Base-by-base conservation (phyloP, 35 echinoderm and acorn worm species). In the Apostichopus japonicus region DNA sequence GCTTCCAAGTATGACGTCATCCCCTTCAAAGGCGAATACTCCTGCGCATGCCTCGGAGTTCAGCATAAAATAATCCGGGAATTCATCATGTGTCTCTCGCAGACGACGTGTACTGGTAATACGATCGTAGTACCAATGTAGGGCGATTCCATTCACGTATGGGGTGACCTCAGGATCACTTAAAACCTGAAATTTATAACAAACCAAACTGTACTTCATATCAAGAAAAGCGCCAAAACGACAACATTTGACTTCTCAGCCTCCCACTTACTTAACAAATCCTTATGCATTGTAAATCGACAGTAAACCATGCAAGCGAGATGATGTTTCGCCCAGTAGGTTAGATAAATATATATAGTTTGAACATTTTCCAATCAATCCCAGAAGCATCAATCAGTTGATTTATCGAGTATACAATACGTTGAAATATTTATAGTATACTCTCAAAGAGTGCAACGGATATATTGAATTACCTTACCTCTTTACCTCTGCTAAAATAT, bases 41-140 rank as follows among this genome's bases (percentile, higher is more conserved):
- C 97, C 97, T 14, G 91, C 65, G 55, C 97, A 99, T 17, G 97
- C 97, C 52, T 99, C 97, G 0, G 97, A 96, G 56, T 86, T 92
- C 16, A 99, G 33, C 58, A 99, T 92, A 71, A 99, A 99, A 33
- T 96, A 82, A 6, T 94, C 91, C 6, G 97, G 97, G 55, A 94
- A 93, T 17, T 92, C 76, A 10, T 95, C 62, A 61, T 96, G 92
- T 44, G 95, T 99, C 19, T 95, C 55, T 17, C 77, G 63, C 0
- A 99, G 67, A 15, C 89, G 52, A 10, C 65, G 51, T 15, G 76
- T 77, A 70, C 92, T 90, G 23, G 71, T 54, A 14, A 93, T 19
- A 19, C 55, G 21, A 21, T 94, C 93, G 57, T 72, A 78, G 73
- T 99, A 99, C 97, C 97, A 99, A 33, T 99, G 97, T 8, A 99